These are phyloP conservation scores for Ginglymostoma cirratum DNA, from an alignment of 2,113 vertebrate genomes.

Conservation along the genomic window DNA sequence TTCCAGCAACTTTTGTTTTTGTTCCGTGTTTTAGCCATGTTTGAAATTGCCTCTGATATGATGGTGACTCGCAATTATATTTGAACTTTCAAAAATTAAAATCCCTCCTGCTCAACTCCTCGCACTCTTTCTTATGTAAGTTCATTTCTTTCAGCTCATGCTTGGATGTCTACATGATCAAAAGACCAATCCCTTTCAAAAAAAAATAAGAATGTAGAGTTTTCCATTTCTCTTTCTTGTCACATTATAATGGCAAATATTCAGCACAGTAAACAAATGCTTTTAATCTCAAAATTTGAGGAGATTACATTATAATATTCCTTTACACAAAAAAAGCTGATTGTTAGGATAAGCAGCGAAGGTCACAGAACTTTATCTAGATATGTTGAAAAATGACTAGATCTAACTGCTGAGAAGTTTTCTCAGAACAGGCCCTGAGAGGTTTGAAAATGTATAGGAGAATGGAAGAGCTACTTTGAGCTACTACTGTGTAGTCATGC, in stretches of 20 bases:
- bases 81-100: not conserved
- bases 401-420: not conserved
- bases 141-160: not conserved
- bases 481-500: not conserved
- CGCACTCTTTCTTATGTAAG: not conserved
- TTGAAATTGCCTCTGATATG: not conserved
- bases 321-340: not conserved
- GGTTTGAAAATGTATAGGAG: not conserved
- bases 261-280: not conserved
- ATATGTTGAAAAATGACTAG: not conserved
- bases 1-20: no score
- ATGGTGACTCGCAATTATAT: not conserved
- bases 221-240: not conserved
- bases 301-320: not conserved
- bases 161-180: no score
- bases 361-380: not conserved
- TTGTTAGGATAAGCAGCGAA: not conserved
- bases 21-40: not conserved
- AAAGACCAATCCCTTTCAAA: not conserved
- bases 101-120: not conserved
- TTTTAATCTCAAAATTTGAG: not conserved
- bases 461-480: not conserved
- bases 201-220: not conserved
- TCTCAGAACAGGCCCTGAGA: not conserved
- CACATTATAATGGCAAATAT: not conserved